These are phyloP conservation scores for Noctua pronuba DNA, from an alignment of 2,888 invertebrate species.

Conservation along the genomic window DNA sequence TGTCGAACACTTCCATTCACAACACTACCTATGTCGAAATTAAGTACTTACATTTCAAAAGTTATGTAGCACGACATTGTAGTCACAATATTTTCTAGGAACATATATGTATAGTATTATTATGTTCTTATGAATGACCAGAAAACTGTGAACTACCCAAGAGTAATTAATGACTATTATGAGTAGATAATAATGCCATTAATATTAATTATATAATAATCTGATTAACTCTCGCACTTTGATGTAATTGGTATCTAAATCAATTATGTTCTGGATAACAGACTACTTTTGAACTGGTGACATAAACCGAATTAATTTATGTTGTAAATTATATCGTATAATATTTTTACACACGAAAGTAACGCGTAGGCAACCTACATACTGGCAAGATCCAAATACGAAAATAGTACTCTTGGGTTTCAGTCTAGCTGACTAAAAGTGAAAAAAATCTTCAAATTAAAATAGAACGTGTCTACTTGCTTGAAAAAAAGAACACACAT, in stretches of 20 bases:
- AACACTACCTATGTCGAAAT: background rate
- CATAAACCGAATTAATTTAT: background rate
- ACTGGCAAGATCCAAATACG: background rate
- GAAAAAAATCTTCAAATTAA: background rate
- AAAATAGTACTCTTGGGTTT: background rate
- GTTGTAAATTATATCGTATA: background rate
- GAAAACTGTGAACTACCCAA: background rate
- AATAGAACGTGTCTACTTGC: background rate
- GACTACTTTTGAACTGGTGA: background rate
- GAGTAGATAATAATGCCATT: background rate
- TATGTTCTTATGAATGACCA: background rate
- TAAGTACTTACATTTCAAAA: background rate
- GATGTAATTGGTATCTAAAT: background rate
- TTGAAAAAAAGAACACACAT: background rate
- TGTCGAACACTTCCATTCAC: background rate
- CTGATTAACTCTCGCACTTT: background rate
- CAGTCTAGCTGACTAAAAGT: background rate
- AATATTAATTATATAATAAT: background rate
- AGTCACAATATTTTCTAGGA: background rate
- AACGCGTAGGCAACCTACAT: background rate
- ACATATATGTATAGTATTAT: background rate
- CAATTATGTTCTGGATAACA: background rate
- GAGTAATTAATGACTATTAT: slow-evolving; percentile 1
- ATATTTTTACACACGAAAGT: background rate
- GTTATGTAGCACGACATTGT: background rate